Evolutionary conservation across 2,113 vertebrate species (phyloP).

Genomic region (Petromus typicus): DNA sequence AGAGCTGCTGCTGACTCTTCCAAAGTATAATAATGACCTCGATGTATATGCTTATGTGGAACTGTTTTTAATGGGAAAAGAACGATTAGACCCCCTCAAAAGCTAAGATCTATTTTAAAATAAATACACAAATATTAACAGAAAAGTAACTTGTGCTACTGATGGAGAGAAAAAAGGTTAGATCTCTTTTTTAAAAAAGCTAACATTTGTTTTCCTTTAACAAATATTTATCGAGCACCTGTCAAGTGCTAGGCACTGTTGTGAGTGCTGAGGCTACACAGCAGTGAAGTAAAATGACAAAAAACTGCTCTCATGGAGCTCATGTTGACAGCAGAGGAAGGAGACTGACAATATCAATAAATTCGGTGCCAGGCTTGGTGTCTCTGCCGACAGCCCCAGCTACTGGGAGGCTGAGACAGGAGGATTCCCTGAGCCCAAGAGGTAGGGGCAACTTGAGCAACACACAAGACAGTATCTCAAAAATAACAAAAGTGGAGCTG

Average conservation of each 20-base stretch:
- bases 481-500: fast-evolving
- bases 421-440: neutral
- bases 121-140: conserved; percentile 10
- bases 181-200: neutral
- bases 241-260: neutral
- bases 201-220: neutral
- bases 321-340: neutral
- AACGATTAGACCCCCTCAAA: neutral
- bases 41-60: neutral
- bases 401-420: neutral
- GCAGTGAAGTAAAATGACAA: neutral
- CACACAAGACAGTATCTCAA: neutral
- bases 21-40: neutral
- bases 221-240: neutral
- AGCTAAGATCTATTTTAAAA: neutral
- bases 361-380: neutral
- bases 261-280: neutral
- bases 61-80: neutral
- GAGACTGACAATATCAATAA: neutral
- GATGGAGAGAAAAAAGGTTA: neutral
- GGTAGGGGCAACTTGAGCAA: neutral
- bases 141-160: neutral
- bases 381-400: neutral
- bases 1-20: neutral
- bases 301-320: neutral